These are phyloP conservation scores for Crocuta crocuta DNA, from an alignment of 2,113 vertebrate species.

Conservation along the genomic window DNA sequence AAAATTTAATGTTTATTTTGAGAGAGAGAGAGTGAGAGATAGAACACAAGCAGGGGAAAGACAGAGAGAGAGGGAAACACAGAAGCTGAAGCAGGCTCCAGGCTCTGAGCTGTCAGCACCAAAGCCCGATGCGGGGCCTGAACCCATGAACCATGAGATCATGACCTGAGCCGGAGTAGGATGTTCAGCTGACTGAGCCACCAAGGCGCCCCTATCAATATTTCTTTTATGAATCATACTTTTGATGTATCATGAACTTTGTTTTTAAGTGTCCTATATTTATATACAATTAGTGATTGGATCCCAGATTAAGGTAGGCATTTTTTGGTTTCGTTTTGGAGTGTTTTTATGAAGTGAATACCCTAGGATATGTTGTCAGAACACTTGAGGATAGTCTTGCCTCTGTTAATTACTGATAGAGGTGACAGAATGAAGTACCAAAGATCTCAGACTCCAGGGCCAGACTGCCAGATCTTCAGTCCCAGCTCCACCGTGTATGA, in stretches of 20 bases:
- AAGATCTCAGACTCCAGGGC: not conserved
- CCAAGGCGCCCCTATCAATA: not conserved
- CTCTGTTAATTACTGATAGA: not conserved
- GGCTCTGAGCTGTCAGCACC: no score
- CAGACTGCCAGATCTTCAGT: not conserved
- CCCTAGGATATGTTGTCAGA: not conserved
- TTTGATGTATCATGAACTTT: not conserved
- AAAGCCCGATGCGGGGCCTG: no score
- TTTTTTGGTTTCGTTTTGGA: not conserved
- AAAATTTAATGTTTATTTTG: no score
- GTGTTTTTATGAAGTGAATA: not conserved
- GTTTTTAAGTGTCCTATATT: not conserved
- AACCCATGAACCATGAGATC: no score
- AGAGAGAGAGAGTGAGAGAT: no score
- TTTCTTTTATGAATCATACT: not conserved
- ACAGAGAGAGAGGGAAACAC: no score
- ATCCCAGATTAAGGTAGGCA: not conserved
- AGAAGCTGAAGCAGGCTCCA: no score
- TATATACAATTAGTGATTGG: not conserved
- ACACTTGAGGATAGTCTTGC: not conserved
- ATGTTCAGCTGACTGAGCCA: no score
- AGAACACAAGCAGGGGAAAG: no score
- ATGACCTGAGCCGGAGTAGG: no score
- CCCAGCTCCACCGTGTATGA: not conserved
- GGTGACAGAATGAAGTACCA: not conserved